Evolutionary conservation across 2,888 invertebrate species (phyloP).

Genomic region (Acronicta leporina): DNA sequence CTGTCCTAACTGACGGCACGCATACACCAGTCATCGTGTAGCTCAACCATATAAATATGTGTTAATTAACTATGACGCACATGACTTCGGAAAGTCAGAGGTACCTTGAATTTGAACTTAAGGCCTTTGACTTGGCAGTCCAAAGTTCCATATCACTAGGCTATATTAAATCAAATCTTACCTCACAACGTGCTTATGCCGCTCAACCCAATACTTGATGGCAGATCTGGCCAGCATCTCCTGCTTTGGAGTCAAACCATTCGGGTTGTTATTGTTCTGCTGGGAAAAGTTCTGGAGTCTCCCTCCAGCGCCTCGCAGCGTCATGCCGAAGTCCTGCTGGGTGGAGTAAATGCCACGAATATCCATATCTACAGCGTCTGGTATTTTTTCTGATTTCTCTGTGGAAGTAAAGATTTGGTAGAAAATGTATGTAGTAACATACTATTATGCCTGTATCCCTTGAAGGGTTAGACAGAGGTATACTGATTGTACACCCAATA

Average conservation of each 20-base stretch:
- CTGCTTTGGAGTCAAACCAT: constrained; percentile 94
- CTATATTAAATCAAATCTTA: constrained; percentile 64
- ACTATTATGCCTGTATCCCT: too few species aligned
- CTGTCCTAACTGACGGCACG: too few species aligned
- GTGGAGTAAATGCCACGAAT: constrained; percentile 93
- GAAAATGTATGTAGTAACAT: neutral
- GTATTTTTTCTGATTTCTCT: constrained; percentile 83
- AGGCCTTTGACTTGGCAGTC: too few species aligned
- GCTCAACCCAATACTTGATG: constrained; percentile 96
- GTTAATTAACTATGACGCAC: too few species aligned
- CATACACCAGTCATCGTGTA: too few species aligned
- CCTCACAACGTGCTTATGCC: constrained; percentile 96
- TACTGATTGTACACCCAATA: too few species aligned
- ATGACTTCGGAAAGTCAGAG: too few species aligned
- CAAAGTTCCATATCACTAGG: too few species aligned
- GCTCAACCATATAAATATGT: too few species aligned
- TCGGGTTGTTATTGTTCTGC: constrained; percentile 90
- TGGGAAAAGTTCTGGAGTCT: constrained; percentile 90
- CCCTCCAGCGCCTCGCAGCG: constrained; percentile 91
- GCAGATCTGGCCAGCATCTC: constrained; percentile 95
- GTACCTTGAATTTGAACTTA: too few species aligned
- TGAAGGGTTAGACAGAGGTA: too few species aligned
- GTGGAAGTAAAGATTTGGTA: constrained; percentile 7
- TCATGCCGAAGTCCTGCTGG: constrained; percentile 93
- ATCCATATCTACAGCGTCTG: constrained; percentile 90